Percentiles rank a stretch among this genome's conserved stretches.
These are phyloP conservation scores for Lasioglossum pauxillum DNA, from an alignment of 2,888 invertebrate genomes.

Conservation along the genomic window DNA sequence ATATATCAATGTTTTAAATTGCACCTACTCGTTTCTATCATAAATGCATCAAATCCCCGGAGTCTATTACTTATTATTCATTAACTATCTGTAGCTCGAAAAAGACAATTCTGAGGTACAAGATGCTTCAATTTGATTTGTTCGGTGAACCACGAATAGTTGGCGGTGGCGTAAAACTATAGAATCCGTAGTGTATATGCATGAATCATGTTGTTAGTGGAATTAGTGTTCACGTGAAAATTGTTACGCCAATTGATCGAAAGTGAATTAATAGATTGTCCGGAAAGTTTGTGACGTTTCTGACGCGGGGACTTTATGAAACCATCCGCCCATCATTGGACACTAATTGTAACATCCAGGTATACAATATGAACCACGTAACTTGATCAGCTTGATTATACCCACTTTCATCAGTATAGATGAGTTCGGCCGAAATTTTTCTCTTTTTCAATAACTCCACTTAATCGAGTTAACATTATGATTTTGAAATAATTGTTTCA, in stretches of 20 bases:
- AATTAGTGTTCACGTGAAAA: neutral
- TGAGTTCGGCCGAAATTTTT: neutral
- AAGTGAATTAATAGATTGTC: neutral
- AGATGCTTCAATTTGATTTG: neutral
- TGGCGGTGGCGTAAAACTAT: neutral
- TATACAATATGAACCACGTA: slow-evolving; percentile 7
- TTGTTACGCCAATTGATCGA: slow-evolving; percentile 12
- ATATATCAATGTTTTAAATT: too few relatives aligned
- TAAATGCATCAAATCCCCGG: too few relatives aligned
- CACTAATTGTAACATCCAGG: slow-evolving; percentile 14
- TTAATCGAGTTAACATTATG: neutral
- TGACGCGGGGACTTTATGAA: slow-evolving; percentile 15
- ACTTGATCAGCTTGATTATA: neutral
- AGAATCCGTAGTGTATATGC: neutral
- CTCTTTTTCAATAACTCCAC: neutral
- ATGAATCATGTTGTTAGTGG: slow-evolving; percentile 2
- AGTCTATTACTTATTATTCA: neutral
- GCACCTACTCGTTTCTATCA: too few relatives aligned
- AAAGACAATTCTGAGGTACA: neutral
- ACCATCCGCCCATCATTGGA: slow-evolving; percentile 20
- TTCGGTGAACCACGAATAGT: neutral
- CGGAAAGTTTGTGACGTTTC: neutral
- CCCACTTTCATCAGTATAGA: neutral
- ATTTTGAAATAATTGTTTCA: neutral
- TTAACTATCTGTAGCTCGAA: neutral